These are phyloP conservation scores for Patella ulyssiponensis DNA, from an alignment of 2,888 invertebrate genomes.

Conservation along the genomic window DNA sequence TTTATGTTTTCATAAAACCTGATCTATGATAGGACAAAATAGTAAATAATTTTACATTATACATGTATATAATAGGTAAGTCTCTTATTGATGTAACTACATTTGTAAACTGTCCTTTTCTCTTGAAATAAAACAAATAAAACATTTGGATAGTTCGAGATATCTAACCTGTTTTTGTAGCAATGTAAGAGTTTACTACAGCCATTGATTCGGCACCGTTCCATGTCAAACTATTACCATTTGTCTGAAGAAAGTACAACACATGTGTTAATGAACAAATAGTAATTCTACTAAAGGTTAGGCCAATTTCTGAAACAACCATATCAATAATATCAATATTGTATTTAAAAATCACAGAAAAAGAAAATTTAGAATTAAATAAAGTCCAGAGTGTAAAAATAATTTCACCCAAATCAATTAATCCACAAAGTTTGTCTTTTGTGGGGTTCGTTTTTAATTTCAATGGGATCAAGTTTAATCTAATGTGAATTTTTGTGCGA, in stretches of 20 bases:
- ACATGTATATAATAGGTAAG: too few species aligned
- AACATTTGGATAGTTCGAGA: background rate
- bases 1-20: too few species aligned
- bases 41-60: too few species aligned
- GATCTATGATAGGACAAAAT: too few species aligned
- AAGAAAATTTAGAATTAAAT: conserved; percentile 11
- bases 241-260: conserved; percentile 26
- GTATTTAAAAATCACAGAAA: conserved; percentile 1
- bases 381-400: background rate
- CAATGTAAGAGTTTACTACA: conserved; percentile 65
- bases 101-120: too few species aligned
- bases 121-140: too few species aligned
- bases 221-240: conserved; percentile 29
- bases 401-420: background rate
- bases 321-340: background rate
- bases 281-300: background rate
- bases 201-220: conserved; percentile 48
- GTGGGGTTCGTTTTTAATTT: too few species aligned
- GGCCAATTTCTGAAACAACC: background rate
- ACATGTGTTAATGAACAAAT: too few species aligned
- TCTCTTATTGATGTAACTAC: too few species aligned
- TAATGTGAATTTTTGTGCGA: too few species aligned
- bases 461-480: too few species aligned
- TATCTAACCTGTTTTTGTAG: conserved; percentile 63
- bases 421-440: too few species aligned